Base-by-base conservation (phyloP, 2,888 invertebrate species). In the Agrotis clavis region DNA sequence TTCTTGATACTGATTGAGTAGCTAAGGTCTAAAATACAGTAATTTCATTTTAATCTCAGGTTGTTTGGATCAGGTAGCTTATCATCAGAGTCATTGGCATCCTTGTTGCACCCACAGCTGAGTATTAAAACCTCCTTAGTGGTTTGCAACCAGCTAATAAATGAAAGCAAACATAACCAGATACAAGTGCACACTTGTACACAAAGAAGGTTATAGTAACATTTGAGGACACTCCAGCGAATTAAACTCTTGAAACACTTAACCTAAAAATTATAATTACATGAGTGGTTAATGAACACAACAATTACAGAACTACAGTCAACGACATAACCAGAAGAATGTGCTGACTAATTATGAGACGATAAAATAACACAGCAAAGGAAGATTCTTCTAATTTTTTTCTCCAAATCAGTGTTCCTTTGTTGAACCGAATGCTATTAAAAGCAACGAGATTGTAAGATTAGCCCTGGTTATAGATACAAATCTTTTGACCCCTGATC, bases 401-500 rank as follows among this genome's bases (percentile, higher is more conserved):
- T 70, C 66, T 72, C n/a, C 50, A 79, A 83, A 79, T 79, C 79
- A 69, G 64, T 63, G 79, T 57, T 67, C 76, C 79, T 87, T 86
- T 86, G 85, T 88, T 71, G 82, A 84, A 83, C 75, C 84, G 74
- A 86, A 78, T 72, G 75, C 78, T 68, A 85, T 86, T 86, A 86
- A 73, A 75, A 80, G 81, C 67, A 71, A 70, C 78, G 74, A 90
- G 90, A 90, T 91, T 84, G 83, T 82, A 76, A 90, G 91, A 92
- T 91, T 90, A 90, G 85, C 74, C 77, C 86, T 84, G 86, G 89
- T 90, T 90, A 90, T 86, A 90, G 93, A 94, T 94, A 93, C 86
- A 81, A 88, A 94, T 93, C 93, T 91, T 41, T 87, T 95, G 92
- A 96, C 95, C 96, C 91, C 83, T 94, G 94, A 89, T 89, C 94